Evolutionary conservation across 2,888 invertebrate species (phyloP).

Genomic region (Macaria liturata): DNA sequence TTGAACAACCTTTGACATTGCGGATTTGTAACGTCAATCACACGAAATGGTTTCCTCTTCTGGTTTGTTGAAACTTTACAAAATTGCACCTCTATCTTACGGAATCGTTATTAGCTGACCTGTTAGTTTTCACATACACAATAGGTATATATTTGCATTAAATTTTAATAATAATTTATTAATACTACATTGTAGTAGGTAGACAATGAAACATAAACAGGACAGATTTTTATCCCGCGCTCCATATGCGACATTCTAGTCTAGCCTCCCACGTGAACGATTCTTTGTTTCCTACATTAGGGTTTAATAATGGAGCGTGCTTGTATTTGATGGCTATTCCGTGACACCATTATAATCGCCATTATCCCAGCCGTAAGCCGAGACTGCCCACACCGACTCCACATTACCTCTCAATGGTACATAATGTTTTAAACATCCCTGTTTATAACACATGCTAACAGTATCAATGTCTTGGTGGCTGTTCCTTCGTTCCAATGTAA

Average conservation of each 20-base stretch:
- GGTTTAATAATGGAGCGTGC: constrained; percentile 34
- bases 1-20: no score
- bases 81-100: no score
- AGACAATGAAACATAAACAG: neutral
- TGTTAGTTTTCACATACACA: no score
- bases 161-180: no score
- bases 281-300: constrained; percentile 28
- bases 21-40: no score
- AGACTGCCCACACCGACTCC: constrained; percentile 34
- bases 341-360: constrained; percentile 33
- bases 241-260: constrained; percentile 2
- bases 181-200: no score
- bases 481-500: neutral
- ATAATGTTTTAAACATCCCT: constrained; percentile 38
- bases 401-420: constrained; percentile 33
- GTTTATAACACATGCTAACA: constrained; percentile 30
- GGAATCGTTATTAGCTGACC: no score
- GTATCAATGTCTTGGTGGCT: constrained; percentile 24
- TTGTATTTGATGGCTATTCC: constrained; percentile 37
- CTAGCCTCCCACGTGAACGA: constrained; percentile 38
- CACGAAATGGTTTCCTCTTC: no score
- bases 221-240: neutral
- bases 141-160: no score
- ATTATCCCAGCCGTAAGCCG: constrained; percentile 32
- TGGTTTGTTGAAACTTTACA: no score